Evolutionary conservation across 2,888 invertebrate species (phyloP).

Genomic region (Leucozona laternaria): DNA sequence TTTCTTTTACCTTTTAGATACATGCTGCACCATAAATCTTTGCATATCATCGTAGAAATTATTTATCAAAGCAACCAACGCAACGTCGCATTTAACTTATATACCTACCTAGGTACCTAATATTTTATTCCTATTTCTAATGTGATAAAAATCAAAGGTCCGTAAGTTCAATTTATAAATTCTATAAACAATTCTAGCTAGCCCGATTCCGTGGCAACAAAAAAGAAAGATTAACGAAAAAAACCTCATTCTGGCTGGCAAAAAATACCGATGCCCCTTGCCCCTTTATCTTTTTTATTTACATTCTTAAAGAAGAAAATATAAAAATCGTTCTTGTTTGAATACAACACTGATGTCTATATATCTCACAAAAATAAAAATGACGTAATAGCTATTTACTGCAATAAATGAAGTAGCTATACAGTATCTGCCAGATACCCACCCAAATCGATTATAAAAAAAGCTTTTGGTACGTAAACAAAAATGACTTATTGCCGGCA

Average conservation of each 20-base stretch:
- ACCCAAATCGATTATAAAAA: constrained; percentile 17
- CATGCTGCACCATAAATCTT: too few relatives aligned
- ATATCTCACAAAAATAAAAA: constrained; percentile 18
- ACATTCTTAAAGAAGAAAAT: constrained; percentile 7
- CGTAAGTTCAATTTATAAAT: too few relatives aligned
- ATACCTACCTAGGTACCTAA: too few relatives aligned
- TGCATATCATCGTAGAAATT: too few relatives aligned
- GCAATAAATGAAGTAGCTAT: constrained; percentile 5
- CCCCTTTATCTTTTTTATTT: neutral
- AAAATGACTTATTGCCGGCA: constrained; percentile 5
- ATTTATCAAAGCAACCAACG: too few relatives aligned
- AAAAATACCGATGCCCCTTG: neutral
- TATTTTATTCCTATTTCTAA: too few relatives aligned
- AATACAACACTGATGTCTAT: constrained; percentile 2
- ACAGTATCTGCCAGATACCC: constrained; percentile 13
- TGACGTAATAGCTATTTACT: constrained; percentile 23
- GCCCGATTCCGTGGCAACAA: too few relatives aligned
- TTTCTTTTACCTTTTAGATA: too few relatives aligned
- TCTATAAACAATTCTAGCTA: too few relatives aligned
- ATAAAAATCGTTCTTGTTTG: neutral
- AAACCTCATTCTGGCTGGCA: neutral
- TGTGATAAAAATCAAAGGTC: too few relatives aligned
- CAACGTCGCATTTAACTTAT: too few relatives aligned
- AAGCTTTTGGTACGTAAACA: neutral
- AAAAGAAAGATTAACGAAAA: too few relatives aligned